Percentiles rank a stretch among this genome's conserved stretches.
phyloP scores from a whole-genome alignment of 2,113 vertebrate species.

The Petromus typicus region DNA sequence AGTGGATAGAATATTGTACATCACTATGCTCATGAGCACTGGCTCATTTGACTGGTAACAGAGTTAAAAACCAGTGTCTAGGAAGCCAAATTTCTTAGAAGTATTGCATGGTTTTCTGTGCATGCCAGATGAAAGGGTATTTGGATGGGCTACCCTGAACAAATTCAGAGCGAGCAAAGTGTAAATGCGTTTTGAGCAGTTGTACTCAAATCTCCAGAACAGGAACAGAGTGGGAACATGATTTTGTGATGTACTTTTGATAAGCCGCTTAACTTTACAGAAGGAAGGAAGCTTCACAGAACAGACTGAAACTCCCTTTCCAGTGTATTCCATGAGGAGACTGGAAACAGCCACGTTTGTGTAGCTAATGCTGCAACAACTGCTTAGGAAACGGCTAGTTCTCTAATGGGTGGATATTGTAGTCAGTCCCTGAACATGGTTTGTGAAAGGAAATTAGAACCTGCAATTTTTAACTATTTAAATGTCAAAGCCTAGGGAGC shows the following conservation, averaged over 20 bases:
- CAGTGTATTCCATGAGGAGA: neutral
- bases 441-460: conserved; percentile 23
- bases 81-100: neutral
- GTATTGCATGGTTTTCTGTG: neutral
- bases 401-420: neutral
- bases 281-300: neutral
- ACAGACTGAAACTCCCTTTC: neutral
- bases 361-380: neutral
- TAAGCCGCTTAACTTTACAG: neutral
- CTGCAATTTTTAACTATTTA: neutral
- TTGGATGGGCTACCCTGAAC: conserved; percentile 24
- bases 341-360: neutral
- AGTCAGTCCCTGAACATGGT: neutral
- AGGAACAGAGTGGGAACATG: neutral
- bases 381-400: neutral
- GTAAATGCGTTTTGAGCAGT: conserved; percentile 24
- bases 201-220: conserved; percentile 2
- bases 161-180: conserved; percentile 43
- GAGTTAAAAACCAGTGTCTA: neutral
- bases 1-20: neutral
- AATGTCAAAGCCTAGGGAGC: neutral
- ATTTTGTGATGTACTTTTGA: neutral
- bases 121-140: neutral
- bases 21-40: neutral
- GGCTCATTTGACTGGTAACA: neutral